phyloP scores from a whole-genome alignment of 2,888 invertebrate species.

The Prostheceraeus crozeri region DNA sequence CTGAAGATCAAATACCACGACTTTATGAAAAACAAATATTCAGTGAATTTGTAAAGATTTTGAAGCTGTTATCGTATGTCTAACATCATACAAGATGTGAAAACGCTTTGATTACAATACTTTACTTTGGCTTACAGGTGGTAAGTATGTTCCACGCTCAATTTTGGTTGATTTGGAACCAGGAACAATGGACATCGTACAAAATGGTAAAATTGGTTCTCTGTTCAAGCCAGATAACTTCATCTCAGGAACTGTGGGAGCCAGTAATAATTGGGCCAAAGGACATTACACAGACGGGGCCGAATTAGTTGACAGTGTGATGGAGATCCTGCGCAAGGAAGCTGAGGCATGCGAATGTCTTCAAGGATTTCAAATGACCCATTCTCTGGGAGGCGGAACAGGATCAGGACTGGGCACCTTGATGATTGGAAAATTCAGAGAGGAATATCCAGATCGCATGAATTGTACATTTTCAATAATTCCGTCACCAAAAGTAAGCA shows the following conservation, averaged over 20 bases:
- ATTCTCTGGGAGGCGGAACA: slow-evolving; percentile 23
- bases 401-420: slow-evolving; percentile 27
- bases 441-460: slow-evolving; percentile 18
- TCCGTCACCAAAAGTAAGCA: slow-evolving; percentile 28
- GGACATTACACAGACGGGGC: slow-evolving; percentile 29
- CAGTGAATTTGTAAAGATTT: too few species aligned
- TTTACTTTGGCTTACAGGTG: too few species aligned
- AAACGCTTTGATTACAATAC: too few species aligned
- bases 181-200: neutral
- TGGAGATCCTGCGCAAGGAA: slow-evolving; percentile 15
- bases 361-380: slow-evolving; percentile 24
- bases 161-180: slow-evolving; percentile 13
- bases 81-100: too few species aligned
- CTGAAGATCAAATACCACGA: too few species aligned
- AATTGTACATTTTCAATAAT: slow-evolving; percentile 23
- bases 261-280: slow-evolving; percentile 13
- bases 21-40: too few species aligned
- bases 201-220: slow-evolving; percentile 6
- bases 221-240: slow-evolving; percentile 23
- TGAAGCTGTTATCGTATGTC: too few species aligned
- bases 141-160: slow-evolving; percentile 18
- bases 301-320: slow-evolving; percentile 5
- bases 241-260: slow-evolving; percentile 3
- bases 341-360: slow-evolving; percentile 11
- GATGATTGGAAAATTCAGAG: slow-evolving; percentile 18